phyloP scores from a whole-genome alignment of 2,888 invertebrate genomes.

The Scaptodrosophila latifasciaeformis region DNA sequence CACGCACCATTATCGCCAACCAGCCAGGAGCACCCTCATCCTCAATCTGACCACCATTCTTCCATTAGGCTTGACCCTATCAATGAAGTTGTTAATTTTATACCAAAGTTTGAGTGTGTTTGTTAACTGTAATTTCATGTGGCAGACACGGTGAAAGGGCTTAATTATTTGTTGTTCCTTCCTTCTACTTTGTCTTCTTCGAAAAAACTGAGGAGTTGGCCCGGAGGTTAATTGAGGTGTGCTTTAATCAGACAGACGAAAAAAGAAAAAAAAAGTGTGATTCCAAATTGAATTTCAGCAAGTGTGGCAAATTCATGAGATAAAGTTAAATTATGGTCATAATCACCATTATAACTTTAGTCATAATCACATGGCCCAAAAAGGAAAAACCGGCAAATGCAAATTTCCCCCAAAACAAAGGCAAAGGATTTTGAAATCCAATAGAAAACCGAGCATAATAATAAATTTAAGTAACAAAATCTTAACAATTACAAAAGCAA shows the following conservation, averaged over 20 bases:
- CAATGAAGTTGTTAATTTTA: constrained; percentile 70
- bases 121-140: constrained; percentile 7
- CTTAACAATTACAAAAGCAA: constrained; percentile 66
- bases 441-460: constrained; percentile 30
- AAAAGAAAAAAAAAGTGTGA: too few relatives aligned
- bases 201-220: background rate
- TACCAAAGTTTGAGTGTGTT: constrained; percentile 46
- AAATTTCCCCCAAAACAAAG: constrained; percentile 28
- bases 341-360: constrained; percentile 51
- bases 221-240: background rate
- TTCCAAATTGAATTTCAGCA: too few relatives aligned
- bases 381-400: constrained; percentile 26
- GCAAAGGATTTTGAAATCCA: too few relatives aligned
- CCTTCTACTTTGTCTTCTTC: constrained; percentile 9
- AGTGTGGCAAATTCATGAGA: background rate
- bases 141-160: constrained; percentile 7
- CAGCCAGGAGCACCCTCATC: background rate
- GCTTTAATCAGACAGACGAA: too few relatives aligned
- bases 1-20: constrained; percentile 69
- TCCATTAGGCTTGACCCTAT: constrained; percentile 21
- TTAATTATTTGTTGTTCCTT: constrained; percentile 38
- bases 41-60: background rate
- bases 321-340: constrained; percentile 27
- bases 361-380: constrained; percentile 54
- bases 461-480: constrained; percentile 69